Conservation (phyloP, 2,888 invertebrate genomes). For the Creontiades dilutus region DNA sequence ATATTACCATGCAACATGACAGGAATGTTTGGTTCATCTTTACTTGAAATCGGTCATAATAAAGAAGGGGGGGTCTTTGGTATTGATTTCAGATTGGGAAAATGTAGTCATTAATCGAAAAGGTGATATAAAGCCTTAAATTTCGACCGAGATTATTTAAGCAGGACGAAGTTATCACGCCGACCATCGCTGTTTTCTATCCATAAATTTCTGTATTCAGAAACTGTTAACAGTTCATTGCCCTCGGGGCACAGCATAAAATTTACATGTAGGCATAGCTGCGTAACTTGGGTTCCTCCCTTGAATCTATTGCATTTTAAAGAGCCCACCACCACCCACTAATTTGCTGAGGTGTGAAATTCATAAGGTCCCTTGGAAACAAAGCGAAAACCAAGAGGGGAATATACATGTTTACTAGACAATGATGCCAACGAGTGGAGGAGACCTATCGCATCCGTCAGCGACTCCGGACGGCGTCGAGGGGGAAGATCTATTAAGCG, state of each 20-base stretch:
- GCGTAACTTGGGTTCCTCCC: background rate
- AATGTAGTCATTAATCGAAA: too few species aligned
- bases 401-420: constrained; percentile 27
- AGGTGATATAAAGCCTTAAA: too few species aligned
- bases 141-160: too few species aligned
- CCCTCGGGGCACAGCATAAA: background rate
- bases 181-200: too few species aligned
- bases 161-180: too few species aligned
- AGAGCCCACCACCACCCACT: background rate
- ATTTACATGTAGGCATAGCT: background rate
- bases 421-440: background rate
- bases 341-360: background rate
- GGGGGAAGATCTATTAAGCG: constrained; percentile 62
- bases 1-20: too few species aligned
- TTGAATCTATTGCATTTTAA: constrained; percentile 10
- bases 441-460: constrained; percentile 26
- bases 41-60: too few species aligned
- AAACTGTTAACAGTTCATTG: background rate
- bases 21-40: too few species aligned
- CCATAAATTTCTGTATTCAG: too few species aligned
- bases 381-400: background rate
- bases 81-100: too few species aligned
- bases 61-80: too few species aligned
- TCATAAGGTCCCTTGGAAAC: constrained; percentile 6
- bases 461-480: background rate